Base-by-base conservation (phyloP, 2,113 vertebrate genomes). In the Apus apus region DNA sequence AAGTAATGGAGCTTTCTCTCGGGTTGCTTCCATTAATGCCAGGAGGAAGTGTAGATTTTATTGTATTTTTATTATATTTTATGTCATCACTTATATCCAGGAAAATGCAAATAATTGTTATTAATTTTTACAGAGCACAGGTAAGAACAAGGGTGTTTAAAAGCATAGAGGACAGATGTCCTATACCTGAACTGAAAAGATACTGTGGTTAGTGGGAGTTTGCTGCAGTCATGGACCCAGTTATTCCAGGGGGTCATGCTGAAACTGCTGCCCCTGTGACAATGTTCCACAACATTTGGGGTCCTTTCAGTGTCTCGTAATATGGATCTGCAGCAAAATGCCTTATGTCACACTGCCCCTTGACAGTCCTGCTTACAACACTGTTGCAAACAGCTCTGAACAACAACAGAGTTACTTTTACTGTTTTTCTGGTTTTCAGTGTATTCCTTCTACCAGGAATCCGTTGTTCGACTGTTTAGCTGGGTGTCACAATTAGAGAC, bases 241-340 rank as follows among this genome's bases (percentile, higher is more conserved):
- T 6, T 51, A 1, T 13, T 51, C 15, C 51, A 22, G 38, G 26
- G 11, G 26, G 14, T 8, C 1, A 10, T 6, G 11, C 1, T 13
- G 18, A 27, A 46, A 13, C 34, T 36, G 13, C 66, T 90, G 66
- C 30, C 11, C 45, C 32, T 56, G 21, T 45, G 21, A 38, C 17
- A 19, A 8, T 2, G 6, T 9, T 1, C 27, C n/a, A 29, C 13
- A 3, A 0, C 11, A 13, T 54, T 10, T 54, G 73, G 48, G 23
- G 8, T 58, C 15, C 16, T 53, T 53, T n/a, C 32, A 48, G 40
- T 23, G 26, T 61, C 43, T 34, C 22, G 15, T n/a, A 78, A 70
- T 36, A 62, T 0, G 3, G 13, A 34, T 29, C 46, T 88, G 32
- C 22, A 51, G 34, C 34, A 78, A 57, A 67, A 64, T 50, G 8